These are phyloP conservation scores for Fregata magnificens DNA, from an alignment of 2,113 vertebrate species.

Conservation along the genomic window DNA sequence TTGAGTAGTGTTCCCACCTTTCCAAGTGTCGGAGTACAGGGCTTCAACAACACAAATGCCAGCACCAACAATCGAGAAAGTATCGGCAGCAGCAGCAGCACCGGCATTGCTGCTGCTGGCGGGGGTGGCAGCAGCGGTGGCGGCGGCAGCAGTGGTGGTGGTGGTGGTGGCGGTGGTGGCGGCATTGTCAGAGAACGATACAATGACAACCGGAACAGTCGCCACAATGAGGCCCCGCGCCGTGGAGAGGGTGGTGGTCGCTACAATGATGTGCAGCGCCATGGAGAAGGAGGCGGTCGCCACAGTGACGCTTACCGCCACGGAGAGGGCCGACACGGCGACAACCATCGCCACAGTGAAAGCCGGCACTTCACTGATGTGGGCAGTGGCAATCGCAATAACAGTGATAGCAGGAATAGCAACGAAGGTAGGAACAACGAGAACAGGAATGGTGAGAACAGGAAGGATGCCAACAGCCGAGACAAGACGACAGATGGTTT, in stretches of 20 bases:
- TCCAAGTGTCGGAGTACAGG: slow-evolving; percentile 54
- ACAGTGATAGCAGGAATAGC: slow-evolving; percentile 53
- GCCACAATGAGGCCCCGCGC: slow-evolving; percentile 71
- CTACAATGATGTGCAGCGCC: slow-evolving; percentile 56
- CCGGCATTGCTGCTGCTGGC: slow-evolving; percentile 27
- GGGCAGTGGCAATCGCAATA: slow-evolving; percentile 48
- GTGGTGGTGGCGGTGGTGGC: slow-evolving; percentile 45
- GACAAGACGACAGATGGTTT: slow-evolving; percentile 87
- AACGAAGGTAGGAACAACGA: slow-evolving; percentile 67
- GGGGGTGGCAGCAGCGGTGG: slow-evolving; percentile 51
- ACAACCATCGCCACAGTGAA: slow-evolving; percentile 59
- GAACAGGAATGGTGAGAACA: slow-evolving; percentile 62
- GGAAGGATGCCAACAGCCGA: slow-evolving; percentile 57
- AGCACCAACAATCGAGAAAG: slow-evolving; percentile 68
- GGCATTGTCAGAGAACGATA: slow-evolving; percentile 59
- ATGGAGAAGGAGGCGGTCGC: slow-evolving; percentile 51
- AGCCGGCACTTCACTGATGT: slow-evolving; percentile 50
- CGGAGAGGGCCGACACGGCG: not conserved
- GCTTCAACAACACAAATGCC: slow-evolving; percentile 58
- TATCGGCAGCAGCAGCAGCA: not conserved
- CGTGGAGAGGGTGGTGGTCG: slow-evolving; percentile 69
- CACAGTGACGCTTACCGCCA: slow-evolving; percentile 24
- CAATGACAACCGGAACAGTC: slow-evolving; percentile 55
- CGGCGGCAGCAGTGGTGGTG: slow-evolving; percentile 64
- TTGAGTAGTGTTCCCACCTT: slow-evolving; percentile 79